Percentiles rank a stretch among this genome's conserved stretches.
Evolutionary conservation across 2,888 invertebrate species (phyloP).

Genomic region (Molanna angustata): DNA sequence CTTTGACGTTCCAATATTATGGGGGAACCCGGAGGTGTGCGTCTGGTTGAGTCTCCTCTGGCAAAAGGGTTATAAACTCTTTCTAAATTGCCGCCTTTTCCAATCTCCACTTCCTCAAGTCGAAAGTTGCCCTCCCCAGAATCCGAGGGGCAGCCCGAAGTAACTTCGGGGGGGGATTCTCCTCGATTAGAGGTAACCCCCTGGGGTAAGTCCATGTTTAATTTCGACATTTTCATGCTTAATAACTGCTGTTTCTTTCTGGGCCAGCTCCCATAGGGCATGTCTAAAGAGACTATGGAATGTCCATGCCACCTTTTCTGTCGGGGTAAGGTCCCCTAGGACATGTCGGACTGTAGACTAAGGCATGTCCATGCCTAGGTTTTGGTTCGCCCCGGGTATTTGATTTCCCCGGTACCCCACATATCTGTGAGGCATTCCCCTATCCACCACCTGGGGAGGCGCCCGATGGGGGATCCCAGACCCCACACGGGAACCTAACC

Average conservation of each 20-base stretch:
- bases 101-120: neutral
- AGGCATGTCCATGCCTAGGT: neutral
- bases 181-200: neutral
- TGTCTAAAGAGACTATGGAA: neutral
- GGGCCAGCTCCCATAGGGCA: neutral
- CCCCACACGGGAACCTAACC: constrained; percentile 6
- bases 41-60: no score
- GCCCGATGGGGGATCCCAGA: constrained; percentile 3
- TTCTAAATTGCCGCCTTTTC: neutral
- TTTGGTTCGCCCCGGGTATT: constrained; percentile 5
- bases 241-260: neutral
- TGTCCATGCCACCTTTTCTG: neutral
- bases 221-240: neutral
- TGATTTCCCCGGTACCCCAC: constrained; percentile 2
- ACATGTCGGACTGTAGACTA: neutral
- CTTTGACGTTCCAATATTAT: no score
- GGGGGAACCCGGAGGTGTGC: no score
- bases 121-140: constrained; percentile 2
- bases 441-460: constrained; percentile 6
- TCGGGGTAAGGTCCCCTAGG: neutral
- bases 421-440: constrained; percentile 1
- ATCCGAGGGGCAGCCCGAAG: constrained; percentile 4
- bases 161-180: neutral
- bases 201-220: constrained; percentile 5
- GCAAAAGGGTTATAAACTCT: no score